These are phyloP conservation scores for Charaxes varanes DNA, from an alignment of 1,140 invertebrate genomes.

Conservation along the genomic window DNA sequence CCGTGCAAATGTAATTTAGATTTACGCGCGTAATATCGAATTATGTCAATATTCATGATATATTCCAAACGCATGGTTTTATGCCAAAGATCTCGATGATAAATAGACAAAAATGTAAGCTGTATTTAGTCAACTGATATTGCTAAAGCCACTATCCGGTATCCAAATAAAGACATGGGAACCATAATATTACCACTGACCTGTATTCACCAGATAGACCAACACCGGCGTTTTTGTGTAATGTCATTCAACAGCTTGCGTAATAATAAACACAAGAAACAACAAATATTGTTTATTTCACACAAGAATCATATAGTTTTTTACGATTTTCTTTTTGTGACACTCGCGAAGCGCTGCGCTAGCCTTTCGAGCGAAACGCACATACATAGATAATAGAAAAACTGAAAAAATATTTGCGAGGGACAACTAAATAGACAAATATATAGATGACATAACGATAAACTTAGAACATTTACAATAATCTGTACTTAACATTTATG, in stretches of 20 bases:
- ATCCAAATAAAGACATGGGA: slow-evolving; percentile 59
- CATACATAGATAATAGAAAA: slow-evolving; percentile 25
- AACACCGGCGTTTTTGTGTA: slow-evolving; percentile 20
- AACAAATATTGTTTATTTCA: slow-evolving; percentile 53
- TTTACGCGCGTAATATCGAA: neutral
- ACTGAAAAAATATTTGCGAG: neutral
- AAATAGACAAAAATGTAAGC: slow-evolving; percentile 19
- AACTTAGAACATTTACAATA: too few species aligned
- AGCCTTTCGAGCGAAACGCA: slow-evolving; percentile 26
- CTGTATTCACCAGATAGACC: slow-evolving; percentile 36
- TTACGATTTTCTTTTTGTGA: slow-evolving; percentile 59
- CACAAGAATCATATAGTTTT: slow-evolving; percentile 58
- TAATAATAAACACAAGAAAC: slow-evolving; percentile 36
- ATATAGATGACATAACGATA: too few species aligned
- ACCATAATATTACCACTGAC: slow-evolving; percentile 48
- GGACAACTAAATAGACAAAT: neutral
- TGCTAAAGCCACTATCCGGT: slow-evolving; percentile 39
- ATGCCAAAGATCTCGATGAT: slow-evolving; percentile 5
- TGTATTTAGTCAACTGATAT: slow-evolving; percentile 45
- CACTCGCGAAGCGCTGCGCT: slow-evolving; percentile 40
- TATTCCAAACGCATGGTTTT: slow-evolving; percentile 11
- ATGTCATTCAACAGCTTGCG: slow-evolving; percentile 47
- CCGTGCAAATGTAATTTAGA: neutral
- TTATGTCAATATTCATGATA: slow-evolving; percentile 2
- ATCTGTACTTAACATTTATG: too few species aligned